phyloP scores from a whole-genome alignment of 2,113 vertebrate species.

The human region DNA sequence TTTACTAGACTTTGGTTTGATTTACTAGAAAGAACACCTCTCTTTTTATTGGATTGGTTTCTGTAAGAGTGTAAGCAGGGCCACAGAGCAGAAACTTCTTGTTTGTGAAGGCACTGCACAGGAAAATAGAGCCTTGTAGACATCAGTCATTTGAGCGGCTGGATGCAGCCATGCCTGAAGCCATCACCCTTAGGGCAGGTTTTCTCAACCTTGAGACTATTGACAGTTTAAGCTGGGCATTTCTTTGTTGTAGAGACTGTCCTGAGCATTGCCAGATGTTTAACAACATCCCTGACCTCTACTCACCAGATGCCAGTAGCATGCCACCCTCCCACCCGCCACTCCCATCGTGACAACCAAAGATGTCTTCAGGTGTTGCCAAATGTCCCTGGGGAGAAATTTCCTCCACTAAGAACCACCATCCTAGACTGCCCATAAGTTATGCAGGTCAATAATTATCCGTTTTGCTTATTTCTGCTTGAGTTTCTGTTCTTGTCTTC shows the following conservation, averaged over 20 bases:
- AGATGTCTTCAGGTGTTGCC: neutral
- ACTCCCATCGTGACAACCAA: neutral
- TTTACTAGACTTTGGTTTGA: neutral
- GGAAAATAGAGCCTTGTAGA: neutral
- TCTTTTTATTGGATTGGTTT: neutral
- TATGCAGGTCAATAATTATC: neutral
- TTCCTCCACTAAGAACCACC: neutral
- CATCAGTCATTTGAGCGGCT: neutral
- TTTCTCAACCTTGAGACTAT: neutral
- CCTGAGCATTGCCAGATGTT: neutral
- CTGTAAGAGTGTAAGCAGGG: neutral
- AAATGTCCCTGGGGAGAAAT: neutral
- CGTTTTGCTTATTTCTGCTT: no score
- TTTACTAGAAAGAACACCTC: neutral
- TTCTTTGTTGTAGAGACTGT: neutral
- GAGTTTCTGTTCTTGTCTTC: neutral
- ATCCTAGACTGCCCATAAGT: neutral
- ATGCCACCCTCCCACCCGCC: neutral
- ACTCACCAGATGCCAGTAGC: neutral
- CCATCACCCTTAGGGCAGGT: neutral
- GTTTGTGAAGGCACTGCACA: neutral
- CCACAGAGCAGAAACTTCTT: neutral
- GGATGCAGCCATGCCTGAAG: conserved; percentile 3
- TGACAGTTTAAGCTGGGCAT: neutral
- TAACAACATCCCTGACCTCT: neutral